These are phyloP conservation scores for Melipona quadrifasciata DNA, from an alignment of 1,140 invertebrate species.

Conservation along the genomic window DNA sequence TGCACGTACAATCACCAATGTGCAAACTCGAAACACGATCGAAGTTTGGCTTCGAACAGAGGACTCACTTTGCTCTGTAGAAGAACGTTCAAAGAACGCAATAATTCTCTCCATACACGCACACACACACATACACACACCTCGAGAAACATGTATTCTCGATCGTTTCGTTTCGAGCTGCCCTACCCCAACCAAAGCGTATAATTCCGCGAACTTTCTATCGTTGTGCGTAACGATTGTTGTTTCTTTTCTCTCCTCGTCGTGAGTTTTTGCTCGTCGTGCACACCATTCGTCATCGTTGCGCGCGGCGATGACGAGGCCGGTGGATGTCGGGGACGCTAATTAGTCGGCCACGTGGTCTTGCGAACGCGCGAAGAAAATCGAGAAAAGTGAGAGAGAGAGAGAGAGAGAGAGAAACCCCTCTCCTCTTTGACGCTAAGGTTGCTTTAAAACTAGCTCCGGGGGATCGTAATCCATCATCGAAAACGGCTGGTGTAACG, in stretches of 20 bases:
- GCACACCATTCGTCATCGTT: constrained; percentile 51
- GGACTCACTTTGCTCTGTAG: background rate
- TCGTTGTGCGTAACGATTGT: constrained; percentile 28
- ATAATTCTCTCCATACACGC: constrained; percentile 7
- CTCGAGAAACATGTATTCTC: too few relatives aligned
- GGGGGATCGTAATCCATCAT: constrained; percentile 76
- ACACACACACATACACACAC: too few relatives aligned
- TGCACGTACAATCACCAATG: background rate
- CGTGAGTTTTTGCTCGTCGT: too few relatives aligned
- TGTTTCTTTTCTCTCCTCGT: background rate
- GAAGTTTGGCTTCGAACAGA: too few relatives aligned
- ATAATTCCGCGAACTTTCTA: constrained; percentile 25
- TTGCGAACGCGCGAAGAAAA: constrained; percentile 34
- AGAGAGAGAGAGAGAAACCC: background rate
- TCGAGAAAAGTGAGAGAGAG: background rate
- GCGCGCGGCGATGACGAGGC: constrained; percentile 49
- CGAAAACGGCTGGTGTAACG: constrained; percentile 70
- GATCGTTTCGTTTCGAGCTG: constrained; percentile 2
- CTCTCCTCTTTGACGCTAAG: constrained; percentile 44
- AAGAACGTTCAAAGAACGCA: constrained; percentile 27
- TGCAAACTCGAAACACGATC: background rate
- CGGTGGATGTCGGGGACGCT: constrained; percentile 43
- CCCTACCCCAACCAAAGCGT: background rate
- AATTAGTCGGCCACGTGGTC: constrained; percentile 63
- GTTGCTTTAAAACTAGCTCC: constrained; percentile 73